phyloP scores from a whole-genome alignment of 2,888 invertebrate species.

The Pollenia griseotomentosa region DNA sequence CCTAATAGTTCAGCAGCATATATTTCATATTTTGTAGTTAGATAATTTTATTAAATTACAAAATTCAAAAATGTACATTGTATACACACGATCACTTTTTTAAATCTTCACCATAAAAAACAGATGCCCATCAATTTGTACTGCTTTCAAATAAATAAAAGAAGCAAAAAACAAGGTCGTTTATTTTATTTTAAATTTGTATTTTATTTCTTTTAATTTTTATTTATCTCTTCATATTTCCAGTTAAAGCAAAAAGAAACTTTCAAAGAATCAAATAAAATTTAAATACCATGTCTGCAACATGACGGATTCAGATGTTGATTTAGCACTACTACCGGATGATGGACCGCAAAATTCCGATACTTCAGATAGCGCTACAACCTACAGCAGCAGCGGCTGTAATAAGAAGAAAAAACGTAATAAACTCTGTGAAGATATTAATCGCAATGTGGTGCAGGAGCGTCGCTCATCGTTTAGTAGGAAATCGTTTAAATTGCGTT shows the following conservation, averaged over 20 bases:
- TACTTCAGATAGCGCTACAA: background rate
- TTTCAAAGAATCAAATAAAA: background rate
- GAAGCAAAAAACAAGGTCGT: no score
- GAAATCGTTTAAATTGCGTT: conserved; percentile 59
- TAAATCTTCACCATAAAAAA: no score
- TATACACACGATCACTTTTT: no score
- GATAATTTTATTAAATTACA: background rate
- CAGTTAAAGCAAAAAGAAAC: conserved; percentile 4
- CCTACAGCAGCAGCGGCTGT: conserved; percentile 12
- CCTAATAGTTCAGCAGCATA: background rate
- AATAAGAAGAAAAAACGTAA: conserved; percentile 45
- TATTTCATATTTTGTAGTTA: background rate
- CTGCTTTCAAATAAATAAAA: no score
- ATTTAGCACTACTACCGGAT: conserved; percentile 53
- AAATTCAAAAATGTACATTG: no score
- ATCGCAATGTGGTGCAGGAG: conserved; percentile 63
- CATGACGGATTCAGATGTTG: conserved; percentile 66
- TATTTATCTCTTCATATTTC: conserved; percentile 7
- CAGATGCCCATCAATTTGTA: no score
- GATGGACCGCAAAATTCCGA: background rate
- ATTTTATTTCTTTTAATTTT: background rate
- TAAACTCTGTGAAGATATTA: conserved; percentile 59
- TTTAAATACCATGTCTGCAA: conserved; percentile 56
- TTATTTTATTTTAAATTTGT: background rate
- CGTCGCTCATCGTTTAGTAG: conserved; percentile 56